phyloP scores from a whole-genome alignment of 2,888 invertebrate genomes.

The Vanessa cardui region DNA sequence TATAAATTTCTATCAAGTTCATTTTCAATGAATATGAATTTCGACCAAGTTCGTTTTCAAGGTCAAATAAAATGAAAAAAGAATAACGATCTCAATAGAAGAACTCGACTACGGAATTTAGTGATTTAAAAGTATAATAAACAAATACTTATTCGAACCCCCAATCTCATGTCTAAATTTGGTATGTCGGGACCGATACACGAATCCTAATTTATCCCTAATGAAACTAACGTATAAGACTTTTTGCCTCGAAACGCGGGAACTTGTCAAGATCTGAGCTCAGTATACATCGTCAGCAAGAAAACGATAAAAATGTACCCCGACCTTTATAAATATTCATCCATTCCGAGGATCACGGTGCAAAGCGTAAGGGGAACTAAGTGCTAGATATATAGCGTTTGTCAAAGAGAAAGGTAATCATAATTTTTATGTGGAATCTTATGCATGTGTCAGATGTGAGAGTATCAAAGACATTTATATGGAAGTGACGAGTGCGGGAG shows the following conservation, averaged over 20 bases:
- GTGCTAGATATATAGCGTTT: conserved; percentile 69
- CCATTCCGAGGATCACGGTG: conserved; percentile 48
- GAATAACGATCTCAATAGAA: conserved; percentile 34
- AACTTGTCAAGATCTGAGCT: background rate
- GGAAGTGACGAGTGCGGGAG: conserved; percentile 42
- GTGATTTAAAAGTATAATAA: conserved; percentile 77
- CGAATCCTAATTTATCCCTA: conserved; percentile 74
- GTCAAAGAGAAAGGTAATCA: conserved; percentile 71
- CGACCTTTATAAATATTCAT: conserved; percentile 75
- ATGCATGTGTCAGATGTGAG: conserved; percentile 21
- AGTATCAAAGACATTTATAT: conserved; percentile 17
- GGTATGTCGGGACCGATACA: conserved; percentile 56
- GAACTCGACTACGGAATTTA: conserved; percentile 57
- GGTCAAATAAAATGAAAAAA: conserved; percentile 1
- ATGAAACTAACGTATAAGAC: conserved; percentile 57
- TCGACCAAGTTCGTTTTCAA: background rate
- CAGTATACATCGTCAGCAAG: conserved; percentile 36
- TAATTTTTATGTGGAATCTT: conserved; percentile 66
- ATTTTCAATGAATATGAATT: background rate
- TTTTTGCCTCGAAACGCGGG: conserved; percentile 51
- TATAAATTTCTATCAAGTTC: background rate
- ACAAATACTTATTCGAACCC: conserved; percentile 50
- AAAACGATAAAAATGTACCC: conserved; percentile 67
- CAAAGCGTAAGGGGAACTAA: conserved; percentile 52
- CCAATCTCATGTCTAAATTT: conserved; percentile 50